Base-by-base conservation (phyloP, 2,113 vertebrate species). In the Caranx ignobilis region DNA sequence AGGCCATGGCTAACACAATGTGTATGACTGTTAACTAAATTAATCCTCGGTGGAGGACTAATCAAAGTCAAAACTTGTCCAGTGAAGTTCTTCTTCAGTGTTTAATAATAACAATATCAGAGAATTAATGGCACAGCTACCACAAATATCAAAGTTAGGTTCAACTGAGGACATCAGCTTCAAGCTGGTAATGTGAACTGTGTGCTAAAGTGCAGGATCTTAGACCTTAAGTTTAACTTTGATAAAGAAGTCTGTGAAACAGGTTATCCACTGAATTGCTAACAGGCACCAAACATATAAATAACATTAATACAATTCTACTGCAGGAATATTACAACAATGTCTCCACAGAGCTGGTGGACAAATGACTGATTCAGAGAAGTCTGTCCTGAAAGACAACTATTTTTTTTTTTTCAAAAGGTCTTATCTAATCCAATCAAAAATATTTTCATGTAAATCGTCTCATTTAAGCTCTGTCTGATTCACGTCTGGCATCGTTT, bases 21-120 rank as follows among this genome's bases (percentile, higher is more conserved):
- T 48, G 76, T 61, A 54, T 86, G 84, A 87, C 87, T 74, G 81
- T 61, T 77, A 75, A 64, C 76, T 43, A 71, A 83, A 87, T 82
- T 79, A 90, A n/a, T 19, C 37, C 31, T 75, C 79, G 67, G 56
- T 55, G 63, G 79, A 71, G 74, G 75, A 54, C 71, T 39, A 18
- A 41, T 56, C 7, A 1, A 26, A 34, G 31, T 64, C 47, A 57
- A 78, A 71, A 56, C 37, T 21, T 64, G 52, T 70, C 79, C 64
- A 88, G 8, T 57, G 54, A 19, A 54, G 63, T 41, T 55, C 48
- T 39, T 43, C 11, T 71, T 54, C 13, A 52, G 55, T 32, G 67
- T 64, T 41, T 48, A 52, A 48, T 37, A 43, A 15, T 18, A 41
- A 18, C 26, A 18, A 47, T 26, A 26, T 26, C 26, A 11, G 76